Conservation (phyloP, 2,797 vertebrate species). For the Strix occidentalis region DNA sequence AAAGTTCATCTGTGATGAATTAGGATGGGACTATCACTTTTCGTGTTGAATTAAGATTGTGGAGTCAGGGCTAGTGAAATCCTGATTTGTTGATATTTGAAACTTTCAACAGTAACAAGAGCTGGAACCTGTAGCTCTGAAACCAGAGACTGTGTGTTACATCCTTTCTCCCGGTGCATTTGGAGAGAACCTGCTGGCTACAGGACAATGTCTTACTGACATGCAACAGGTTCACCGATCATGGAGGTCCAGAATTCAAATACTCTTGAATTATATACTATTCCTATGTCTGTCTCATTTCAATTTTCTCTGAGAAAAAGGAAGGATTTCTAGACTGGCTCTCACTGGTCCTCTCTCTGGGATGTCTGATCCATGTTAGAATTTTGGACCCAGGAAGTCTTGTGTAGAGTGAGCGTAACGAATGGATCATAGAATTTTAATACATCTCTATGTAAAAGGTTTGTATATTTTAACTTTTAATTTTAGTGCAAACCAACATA, state of each 20-base stretch:
- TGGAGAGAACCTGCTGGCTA: background rate
- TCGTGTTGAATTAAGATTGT: background rate
- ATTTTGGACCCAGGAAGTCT: background rate
- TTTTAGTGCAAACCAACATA: background rate
- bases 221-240: background rate
- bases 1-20: background rate
- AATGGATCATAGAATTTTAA: background rate
- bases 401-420: background rate
- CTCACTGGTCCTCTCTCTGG: background rate
- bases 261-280: background rate
- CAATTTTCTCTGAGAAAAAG: background rate
- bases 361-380: background rate
- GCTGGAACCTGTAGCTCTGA: background rate
- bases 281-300: background rate
- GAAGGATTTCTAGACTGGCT: background rate
- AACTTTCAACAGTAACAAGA: background rate
- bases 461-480: background rate
- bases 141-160: background rate
- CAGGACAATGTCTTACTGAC: rapidly evolving
- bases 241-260: background rate
- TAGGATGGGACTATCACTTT: background rate
- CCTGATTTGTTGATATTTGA: background rate
- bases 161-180: background rate
- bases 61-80: background rate
- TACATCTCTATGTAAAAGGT: background rate